Conservation (phyloP, 2,113 vertebrate genomes). For the Hippocampus barbouri region DNA sequence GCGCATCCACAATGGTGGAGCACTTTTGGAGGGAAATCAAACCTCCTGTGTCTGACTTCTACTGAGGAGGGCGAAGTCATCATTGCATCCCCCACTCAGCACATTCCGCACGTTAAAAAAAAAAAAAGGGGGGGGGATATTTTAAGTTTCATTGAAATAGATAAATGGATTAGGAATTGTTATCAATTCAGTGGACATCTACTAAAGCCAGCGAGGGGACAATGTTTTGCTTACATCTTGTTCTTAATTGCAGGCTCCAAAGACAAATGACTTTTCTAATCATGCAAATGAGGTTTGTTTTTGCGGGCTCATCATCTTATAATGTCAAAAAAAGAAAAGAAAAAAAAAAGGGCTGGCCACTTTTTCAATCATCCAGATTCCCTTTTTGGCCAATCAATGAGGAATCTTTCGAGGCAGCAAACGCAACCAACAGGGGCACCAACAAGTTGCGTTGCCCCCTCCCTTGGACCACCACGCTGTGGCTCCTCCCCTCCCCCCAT, state of each 20-base stretch:
- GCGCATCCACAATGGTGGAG: conserved; percentile 38
- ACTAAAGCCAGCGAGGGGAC: conserved; percentile 15
- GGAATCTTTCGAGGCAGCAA: conserved; percentile 24
- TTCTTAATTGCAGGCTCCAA: conserved; percentile 13
- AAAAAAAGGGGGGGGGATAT: not conserved
- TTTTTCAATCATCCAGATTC: conserved; percentile 11
- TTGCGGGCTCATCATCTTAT: conserved; percentile 27
- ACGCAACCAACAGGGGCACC: conserved; percentile 41
- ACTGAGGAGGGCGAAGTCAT: conserved; percentile 3
- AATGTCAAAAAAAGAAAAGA: conserved; percentile 21
- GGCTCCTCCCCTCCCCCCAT: not conserved
- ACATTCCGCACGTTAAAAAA: not conserved
- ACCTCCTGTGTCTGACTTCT: conserved; percentile 26
- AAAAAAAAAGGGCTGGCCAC: no score
- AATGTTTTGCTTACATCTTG: conserved; percentile 25
- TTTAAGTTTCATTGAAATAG: no score
- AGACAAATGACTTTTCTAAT: conserved; percentile 14
- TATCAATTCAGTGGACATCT: not conserved
- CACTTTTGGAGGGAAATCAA: conserved; percentile 69
- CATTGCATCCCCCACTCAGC: not conserved
- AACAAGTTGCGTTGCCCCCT: conserved; percentile 41
- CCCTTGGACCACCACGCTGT: not conserved
- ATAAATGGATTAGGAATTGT: no score
- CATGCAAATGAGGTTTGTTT: conserved; percentile 34
- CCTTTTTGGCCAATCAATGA: conserved; percentile 25